A percentile compares a stretch with the other conserved stretches of the same genome.
Evolutionary conservation across 2,797 vertebrate genomes (phyloP).

Genomic region (Mus spretus): DNA sequence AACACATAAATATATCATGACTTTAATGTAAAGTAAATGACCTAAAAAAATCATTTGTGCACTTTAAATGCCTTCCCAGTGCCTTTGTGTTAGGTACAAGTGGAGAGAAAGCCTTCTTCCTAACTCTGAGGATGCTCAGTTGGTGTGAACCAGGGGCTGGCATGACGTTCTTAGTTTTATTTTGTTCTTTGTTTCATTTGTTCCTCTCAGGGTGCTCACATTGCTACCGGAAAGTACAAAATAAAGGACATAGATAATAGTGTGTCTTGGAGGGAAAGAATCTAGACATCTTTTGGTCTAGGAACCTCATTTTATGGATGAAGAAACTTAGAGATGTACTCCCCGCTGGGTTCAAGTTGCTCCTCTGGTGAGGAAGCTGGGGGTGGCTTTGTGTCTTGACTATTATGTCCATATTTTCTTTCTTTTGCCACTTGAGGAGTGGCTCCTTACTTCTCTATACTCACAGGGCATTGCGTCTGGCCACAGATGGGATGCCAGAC

Average conservation of each 20-base stretch:
- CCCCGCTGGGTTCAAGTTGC: neutral
- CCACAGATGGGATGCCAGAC: neutral
- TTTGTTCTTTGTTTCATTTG: slow-evolving; percentile 59
- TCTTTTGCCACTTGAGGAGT: neutral
- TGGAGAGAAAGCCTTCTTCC: neutral
- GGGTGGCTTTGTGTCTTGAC: neutral
- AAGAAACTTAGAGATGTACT: neutral
- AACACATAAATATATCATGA: neutral
- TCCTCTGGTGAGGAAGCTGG: neutral
- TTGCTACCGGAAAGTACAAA: slow-evolving; percentile 35
- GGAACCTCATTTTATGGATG: slow-evolving; percentile 56
- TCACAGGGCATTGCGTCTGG: neutral
- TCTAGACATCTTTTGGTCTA: slow-evolving; percentile 18
- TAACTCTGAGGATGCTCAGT: neutral
- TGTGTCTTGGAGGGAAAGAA: slow-evolving; percentile 45
- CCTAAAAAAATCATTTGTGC: neutral
- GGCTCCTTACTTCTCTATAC: neutral
- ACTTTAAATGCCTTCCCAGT: neutral
- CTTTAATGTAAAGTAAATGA: neutral
- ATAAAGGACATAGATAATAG: slow-evolving; percentile 66
- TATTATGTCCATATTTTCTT: neutral
- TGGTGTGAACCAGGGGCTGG: neutral
- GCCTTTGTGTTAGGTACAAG: neutral
- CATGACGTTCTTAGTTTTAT: neutral
- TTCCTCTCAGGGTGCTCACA: slow-evolving; percentile 20